These are phyloP conservation scores for Entomyzon cyanotis DNA, from an alignment of 2,113 vertebrate species.

Conservation along the genomic window DNA sequence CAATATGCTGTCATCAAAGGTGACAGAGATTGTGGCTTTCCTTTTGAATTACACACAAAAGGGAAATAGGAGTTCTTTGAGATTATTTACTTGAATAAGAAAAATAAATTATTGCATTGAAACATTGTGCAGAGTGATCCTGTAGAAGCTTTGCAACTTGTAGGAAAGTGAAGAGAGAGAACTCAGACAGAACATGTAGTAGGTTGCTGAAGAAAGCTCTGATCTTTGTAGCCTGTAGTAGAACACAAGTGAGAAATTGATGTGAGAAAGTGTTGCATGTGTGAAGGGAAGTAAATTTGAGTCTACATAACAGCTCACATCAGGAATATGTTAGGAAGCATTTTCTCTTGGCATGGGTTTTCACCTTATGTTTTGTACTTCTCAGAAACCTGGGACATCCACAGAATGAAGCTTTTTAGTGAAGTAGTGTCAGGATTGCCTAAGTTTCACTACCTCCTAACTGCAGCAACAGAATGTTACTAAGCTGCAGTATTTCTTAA, in stretches of 20 bases:
- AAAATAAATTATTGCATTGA: background rate
- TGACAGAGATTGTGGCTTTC: background rate
- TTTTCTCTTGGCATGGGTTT: slow-evolving; percentile 38
- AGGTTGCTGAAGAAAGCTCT: slow-evolving; percentile 26
- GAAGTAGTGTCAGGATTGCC: background rate
- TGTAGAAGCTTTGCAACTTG: background rate
- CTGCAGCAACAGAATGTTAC: background rate
- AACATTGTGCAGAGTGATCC: background rate
- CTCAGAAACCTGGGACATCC: background rate
- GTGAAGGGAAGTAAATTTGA: slow-evolving; percentile 47
- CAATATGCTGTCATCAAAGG: background rate
- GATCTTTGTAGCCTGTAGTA: slow-evolving; percentile 50
- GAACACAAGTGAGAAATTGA: slow-evolving; percentile 40
- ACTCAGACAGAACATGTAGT: background rate
- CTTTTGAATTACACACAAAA: background rate
- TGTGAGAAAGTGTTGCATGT: slow-evolving; percentile 49
- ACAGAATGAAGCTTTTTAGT: background rate
- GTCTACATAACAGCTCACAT: slow-evolving; percentile 53
- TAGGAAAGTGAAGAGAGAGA: background rate
- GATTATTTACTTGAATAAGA: background rate
- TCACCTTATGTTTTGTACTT: slow-evolving; percentile 51
- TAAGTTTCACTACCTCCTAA: slow-evolving; percentile 51
- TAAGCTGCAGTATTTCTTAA: slow-evolving; percentile 4
- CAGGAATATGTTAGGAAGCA: slow-evolving; percentile 33
- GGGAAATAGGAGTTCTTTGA: background rate